Evolutionary conservation across 2,797 vertebrate species (phyloP), one percentile per base, ranked within the genome.

Genomic region (Anguilla megastoma): DNA sequence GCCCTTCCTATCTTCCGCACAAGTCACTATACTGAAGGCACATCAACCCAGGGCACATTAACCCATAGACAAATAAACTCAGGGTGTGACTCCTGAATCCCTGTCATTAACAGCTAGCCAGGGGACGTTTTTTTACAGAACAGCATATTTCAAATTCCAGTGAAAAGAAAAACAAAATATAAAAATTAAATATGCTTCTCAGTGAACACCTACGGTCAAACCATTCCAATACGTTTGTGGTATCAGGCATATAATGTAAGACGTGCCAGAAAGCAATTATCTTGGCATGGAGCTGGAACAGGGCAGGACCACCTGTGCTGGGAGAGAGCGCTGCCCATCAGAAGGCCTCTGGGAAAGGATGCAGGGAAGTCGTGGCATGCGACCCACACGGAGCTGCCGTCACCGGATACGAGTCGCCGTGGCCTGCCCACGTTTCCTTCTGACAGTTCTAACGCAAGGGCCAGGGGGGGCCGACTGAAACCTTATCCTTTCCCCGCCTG

Each of bases 221-320:
- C 71, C 14, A 76, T 14, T 36, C 71, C 9, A 36, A 69, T n/a
- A n/a, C 5, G 63, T 8, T 24, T 66, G n/a, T 69, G 24, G 63
- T 69, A n/a, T 69, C 63, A 5, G n/a, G 7, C 24, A 69, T 33
- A 2, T 36, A 33, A 6, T 76, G 30, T 14, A 16, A 36, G 18
- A 36, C 14, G 30, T 76, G 71, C 30, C 30, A 76, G 71, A 76
- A 33, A 33, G n/a, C 14, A 71, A 36, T 76, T 33, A 76, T 76
- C 71, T 4, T 36, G 71, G 71, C 27, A 76, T 12, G 9, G 12
- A 12, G 4, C 2, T 2, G 30, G 41, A 45, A 84, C 41, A 45
- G 18, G 27, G 52, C 60, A 54, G 87, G 69, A 71, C 54, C 87
- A 84, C 50, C 87, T 87, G 87, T 56, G 87, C 18, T 48, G 7